Base-by-base conservation (phyloP, 2,888 invertebrate genomes). In the Suillia variegata region DNA sequence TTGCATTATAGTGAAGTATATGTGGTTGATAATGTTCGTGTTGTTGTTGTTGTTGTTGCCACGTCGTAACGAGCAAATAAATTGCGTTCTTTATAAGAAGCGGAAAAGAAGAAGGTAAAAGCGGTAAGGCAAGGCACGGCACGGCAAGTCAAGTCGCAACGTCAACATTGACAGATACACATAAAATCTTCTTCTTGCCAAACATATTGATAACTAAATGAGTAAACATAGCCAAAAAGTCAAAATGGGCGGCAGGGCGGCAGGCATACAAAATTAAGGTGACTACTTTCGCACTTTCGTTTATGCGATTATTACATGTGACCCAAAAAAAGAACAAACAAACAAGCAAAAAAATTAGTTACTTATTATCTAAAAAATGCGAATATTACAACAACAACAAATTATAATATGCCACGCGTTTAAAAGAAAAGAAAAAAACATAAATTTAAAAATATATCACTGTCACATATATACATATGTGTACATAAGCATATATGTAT, bases 361-460 rank as follows among this genome's bases (percentile, higher is more conserved):
- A 61, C 68, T 69, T 63, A 66, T 69, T 58, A 55, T 59, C n/a
- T 22, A 56, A 42, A 6, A 45, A 47, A 20, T 38, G 56, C 54
- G n/a, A n/a, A n/a, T n/a, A n/a, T n/a, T n/a, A n/a, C n/a, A n/a
- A 31, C 47, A 45, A 47, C 51, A 54, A 56, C 18, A 49, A 54
- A 33, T 34, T 61, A 45, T 24, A 21, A 26, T 15, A n/a, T 6
- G 12, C n/a, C 31, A 51, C 24, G 24, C 20, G 10, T 49, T 2
- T 22, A 26, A 1, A 45, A 54, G n/a, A 8, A 38, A 42, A 45
- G 21, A 18, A 31, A 58, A 26, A 17, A 15, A 13, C 31, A 49
- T 10, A 34, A 18, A 15, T n/a, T n/a, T n/a, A 49, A 8, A 55
- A 24, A 42, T n/a, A n/a, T n/a, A n/a, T n/a, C n/a, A n/a, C n/a